A percentile compares a stretch with the other conserved stretches of the same genome.
Conservation (phyloP, 2,113 vertebrate genomes). For the Glareola pratincola region DNA sequence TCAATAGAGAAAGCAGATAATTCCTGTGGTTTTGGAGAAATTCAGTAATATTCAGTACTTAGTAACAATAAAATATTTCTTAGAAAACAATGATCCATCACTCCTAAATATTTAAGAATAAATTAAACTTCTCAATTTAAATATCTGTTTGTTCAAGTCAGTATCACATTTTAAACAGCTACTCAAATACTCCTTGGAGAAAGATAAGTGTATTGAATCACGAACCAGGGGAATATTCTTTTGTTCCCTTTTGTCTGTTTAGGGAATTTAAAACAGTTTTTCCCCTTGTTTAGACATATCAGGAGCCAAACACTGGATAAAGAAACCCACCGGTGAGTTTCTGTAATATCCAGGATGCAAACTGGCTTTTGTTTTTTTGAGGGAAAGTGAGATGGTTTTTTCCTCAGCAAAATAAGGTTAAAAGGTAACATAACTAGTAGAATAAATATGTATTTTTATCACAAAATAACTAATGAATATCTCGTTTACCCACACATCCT, state of each 20-base stretch:
- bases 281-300: background rate
- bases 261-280: background rate
- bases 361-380: background rate
- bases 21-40: background rate
- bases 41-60: background rate
- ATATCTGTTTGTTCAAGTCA: background rate
- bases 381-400: background rate
- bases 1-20: background rate
- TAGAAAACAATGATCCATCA: background rate
- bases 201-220: background rate
- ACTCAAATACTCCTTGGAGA: background rate
- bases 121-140: background rate
- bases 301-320: background rate
- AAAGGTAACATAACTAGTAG: background rate
- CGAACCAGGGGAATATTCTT: accelerated
- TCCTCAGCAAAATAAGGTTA: background rate
- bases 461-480: background rate
- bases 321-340: background rate
- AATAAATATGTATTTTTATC: background rate
- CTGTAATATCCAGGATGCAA: background rate
- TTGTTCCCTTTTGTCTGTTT: background rate
- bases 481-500: background rate
- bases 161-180: background rate
- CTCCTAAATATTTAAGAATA: background rate
- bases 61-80: background rate